These are phyloP conservation scores for Microtus richardsoni DNA, from an alignment of 2,113 vertebrate species.

Conservation along the genomic window DNA sequence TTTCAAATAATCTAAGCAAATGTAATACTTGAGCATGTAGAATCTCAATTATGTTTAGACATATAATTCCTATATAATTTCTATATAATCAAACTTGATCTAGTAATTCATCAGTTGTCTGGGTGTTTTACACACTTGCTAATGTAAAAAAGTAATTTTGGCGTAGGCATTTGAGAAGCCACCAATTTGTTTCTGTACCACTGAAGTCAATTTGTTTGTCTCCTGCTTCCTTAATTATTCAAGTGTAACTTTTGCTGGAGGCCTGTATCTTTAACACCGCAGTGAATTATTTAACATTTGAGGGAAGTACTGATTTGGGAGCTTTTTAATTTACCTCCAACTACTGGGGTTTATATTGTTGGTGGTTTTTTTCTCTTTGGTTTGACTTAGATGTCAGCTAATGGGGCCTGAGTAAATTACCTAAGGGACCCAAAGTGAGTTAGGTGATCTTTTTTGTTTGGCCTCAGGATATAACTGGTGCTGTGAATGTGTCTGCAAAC, in stretches of 20 bases:
- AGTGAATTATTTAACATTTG: conserved; percentile 81
- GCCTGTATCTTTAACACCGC: conserved; percentile 67
- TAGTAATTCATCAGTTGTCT: conserved; percentile 41
- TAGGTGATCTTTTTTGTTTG: conserved; percentile 63
- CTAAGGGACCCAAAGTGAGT: conserved; percentile 48
- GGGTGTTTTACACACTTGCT: conserved; percentile 62
- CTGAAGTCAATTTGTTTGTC: conserved; percentile 71
- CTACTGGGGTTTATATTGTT: conserved; percentile 68
- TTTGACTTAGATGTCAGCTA: conserved; percentile 65
- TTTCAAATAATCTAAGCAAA: background rate
- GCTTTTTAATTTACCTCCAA: conserved; percentile 60
- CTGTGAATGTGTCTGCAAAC: conserved; percentile 30
- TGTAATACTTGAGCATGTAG: background rate
- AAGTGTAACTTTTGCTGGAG: conserved; percentile 76
- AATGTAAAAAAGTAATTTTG: conserved; percentile 70
- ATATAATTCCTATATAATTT: conserved; percentile 55
- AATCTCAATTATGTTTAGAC: conserved; percentile 8
- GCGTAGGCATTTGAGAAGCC: conserved; percentile 37
- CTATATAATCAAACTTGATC: conserved; percentile 52
- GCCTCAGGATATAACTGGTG: conserved; percentile 54
- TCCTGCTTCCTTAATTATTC: conserved; percentile 76
- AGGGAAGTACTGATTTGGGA: conserved; percentile 67
- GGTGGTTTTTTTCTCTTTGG: conserved; percentile 50
- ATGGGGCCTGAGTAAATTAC: conserved; percentile 61
- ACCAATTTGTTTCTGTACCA: conserved; percentile 65